Evolutionary conservation across 1,140 invertebrate species (phyloP).

Genomic region (Lerema accius): DNA sequence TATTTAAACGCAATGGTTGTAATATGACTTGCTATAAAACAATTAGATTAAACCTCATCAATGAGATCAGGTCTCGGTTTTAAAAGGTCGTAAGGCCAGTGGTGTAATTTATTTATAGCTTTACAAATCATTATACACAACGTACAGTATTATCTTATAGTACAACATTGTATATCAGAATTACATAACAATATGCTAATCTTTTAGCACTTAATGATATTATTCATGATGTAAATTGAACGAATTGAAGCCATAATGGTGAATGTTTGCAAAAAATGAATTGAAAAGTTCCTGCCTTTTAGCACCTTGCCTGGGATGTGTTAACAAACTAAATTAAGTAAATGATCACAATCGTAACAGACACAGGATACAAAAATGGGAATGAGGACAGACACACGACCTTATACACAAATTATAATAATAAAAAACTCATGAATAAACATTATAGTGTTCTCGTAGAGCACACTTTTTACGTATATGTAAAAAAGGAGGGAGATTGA

Average conservation of each 20-base stretch:
- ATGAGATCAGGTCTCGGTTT: neutral
- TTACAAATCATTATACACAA: no score
- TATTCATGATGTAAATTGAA: neutral
- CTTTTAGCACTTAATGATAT: neutral
- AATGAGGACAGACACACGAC: no score
- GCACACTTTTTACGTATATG: no score
- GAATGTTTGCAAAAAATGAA: neutral
- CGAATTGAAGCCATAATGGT: neutral
- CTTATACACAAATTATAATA: no score
- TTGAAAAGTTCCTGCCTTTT: neutral
- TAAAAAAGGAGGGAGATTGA: no score
- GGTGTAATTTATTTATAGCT: neutral
- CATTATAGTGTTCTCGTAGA: no score
- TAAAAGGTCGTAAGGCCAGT: neutral
- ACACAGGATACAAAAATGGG: no score
- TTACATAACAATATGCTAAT: neutral
- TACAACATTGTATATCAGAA: neutral
- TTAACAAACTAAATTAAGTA: no score
- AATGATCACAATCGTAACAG: no score
- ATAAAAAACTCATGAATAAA: no score
- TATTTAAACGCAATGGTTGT: neutral
- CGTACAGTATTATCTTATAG: neutral
- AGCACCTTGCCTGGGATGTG: neutral
- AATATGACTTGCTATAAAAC: constrained; percentile 2
- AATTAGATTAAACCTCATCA: constrained; percentile 11